Evolutionary conservation across 2,113 vertebrate genomes (phyloP), one percentile per base, ranked within the genome.

Genomic region (Lophotis ruficrista): DNA sequence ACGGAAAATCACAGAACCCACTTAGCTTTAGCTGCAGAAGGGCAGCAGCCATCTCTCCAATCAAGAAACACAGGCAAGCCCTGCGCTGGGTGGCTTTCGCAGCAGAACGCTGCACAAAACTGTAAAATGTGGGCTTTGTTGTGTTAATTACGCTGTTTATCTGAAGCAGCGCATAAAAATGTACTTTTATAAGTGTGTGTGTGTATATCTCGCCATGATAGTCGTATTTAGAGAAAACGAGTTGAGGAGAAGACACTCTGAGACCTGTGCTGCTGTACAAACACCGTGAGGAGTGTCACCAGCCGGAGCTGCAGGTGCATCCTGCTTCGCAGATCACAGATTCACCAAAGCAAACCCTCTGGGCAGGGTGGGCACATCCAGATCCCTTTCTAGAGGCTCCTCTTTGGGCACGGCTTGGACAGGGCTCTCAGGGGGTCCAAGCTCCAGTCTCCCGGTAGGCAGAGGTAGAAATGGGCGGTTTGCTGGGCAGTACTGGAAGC

Each of bases 1-100:
- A n/a, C 61, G 87, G 68, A 60, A 66, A 90, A 96, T 94, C 72
- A 92, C 53, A 76, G 90, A 70, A 94, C 38, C 30, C 90, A 91
- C 92, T 97, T 69, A 77, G 68, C 61, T 37, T 28, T 72, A 77
- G 70, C 84, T 70, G 92, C 89, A 62, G 78, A 80, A 61, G 81
- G 93, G 13, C 53, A 73, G 77, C 27, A 90, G 91, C 56, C 71
- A 54, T 33, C 85, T 73, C 87, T 93, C 68, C 84, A 84, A 57
- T 82, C 92, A 94, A 14, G 64, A n/a, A n/a, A 56, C 23, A 16
- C 33, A 22, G 0, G 2, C 53, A 10, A 65, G 71, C 12, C 45
- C 69, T 72, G 70, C 1, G 3, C 82, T 27, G 33, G 61, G 22
- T 58, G 70, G 12, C 10, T 85, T 83, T 50, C 65, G 14, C 54